Evolutionary conservation across 2,888 invertebrate genomes (phyloP), one percentile per base, ranked within the genome.

Genomic region (Heteromyza rotundicornis): DNA sequence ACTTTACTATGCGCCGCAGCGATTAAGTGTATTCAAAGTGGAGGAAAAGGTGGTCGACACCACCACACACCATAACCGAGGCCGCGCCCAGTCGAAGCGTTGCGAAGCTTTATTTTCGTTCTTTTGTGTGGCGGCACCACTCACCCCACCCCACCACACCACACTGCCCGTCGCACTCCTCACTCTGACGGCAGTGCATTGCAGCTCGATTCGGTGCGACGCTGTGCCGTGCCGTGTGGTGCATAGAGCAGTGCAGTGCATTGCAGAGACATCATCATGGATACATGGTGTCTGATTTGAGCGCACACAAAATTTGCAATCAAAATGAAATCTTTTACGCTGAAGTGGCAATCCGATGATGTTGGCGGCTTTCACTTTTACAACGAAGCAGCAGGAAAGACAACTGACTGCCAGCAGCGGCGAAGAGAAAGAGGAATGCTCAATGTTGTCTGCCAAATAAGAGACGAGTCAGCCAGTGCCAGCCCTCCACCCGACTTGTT

Each of bases 1-100:
- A 63, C 62, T 65, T 64, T 65, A 65, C 64, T 61, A 62, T 64
- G 63, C 59, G 59, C n/a, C n/a, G n/a, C 63, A 60, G 55, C 58
- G 63, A 57, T 61, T 64, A 64, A 62, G 66, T 59, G 44, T 20
- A 54, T 59, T 53, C 59, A 44, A 54, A 59, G 51, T 24, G 58
- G n/a, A 52, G 14, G 52, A 23, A 24, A 52, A 27, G 47, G 47
- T 47, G 47, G 47, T 47, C 47, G 53, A 32, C 53, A 35, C 32
- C 53, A 53, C 53, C 53, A 53, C 3, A n/a, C 32, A 35, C 53
- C 58, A 58, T 52, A 58, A 52, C 50, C 36, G 50, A 57, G 57
- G 35, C 57, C 57, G 57, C 57, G 57, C 57, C 57, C 57, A 57
- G 50, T 50, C 57, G 52, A 24, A 52, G 56, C 23, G 50, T 55